Conservation (phyloP, 1,140 invertebrate species). For the Sesamia nonagrioides region DNA sequence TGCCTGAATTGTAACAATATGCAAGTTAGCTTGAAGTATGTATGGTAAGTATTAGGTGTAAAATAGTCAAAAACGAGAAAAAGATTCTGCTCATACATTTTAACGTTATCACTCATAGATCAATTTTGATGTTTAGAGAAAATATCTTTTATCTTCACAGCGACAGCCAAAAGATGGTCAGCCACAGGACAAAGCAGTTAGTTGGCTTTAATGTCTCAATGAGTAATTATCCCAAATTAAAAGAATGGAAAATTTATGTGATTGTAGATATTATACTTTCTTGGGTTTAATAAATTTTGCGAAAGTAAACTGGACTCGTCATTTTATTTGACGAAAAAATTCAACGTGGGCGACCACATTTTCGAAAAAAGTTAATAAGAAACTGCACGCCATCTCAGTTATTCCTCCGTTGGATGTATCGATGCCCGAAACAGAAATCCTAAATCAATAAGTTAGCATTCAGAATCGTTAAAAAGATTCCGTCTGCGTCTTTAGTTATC, state of each 20-base stretch:
- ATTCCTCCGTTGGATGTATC: neutral
- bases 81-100: neutral
- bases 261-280: neutral
- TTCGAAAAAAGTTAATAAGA: constrained; percentile 32
- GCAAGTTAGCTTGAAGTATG: neutral
- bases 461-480: constrained; percentile 28
- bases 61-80: neutral
- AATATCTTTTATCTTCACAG: constrained; percentile 24
- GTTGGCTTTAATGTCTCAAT: neutral
- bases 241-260: neutral
- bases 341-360: constrained; percentile 34
- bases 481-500: constrained; percentile 31
- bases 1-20: neutral
- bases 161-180: neutral
- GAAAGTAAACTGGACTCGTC: neutral
- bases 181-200: too few species aligned
- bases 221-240: constrained; percentile 6
- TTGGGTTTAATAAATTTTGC: neutral
- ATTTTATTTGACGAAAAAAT: constrained; percentile 22
- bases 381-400: constrained; percentile 37
- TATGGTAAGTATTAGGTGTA: constrained; percentile 9
- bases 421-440: constrained; percentile 28
- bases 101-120: neutral
- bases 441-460: constrained; percentile 37
- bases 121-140: constrained; percentile 1